Evolutionary conservation across 2,797 vertebrate genomes (phyloP).

Genomic region (Okamejei kenojei): DNA sequence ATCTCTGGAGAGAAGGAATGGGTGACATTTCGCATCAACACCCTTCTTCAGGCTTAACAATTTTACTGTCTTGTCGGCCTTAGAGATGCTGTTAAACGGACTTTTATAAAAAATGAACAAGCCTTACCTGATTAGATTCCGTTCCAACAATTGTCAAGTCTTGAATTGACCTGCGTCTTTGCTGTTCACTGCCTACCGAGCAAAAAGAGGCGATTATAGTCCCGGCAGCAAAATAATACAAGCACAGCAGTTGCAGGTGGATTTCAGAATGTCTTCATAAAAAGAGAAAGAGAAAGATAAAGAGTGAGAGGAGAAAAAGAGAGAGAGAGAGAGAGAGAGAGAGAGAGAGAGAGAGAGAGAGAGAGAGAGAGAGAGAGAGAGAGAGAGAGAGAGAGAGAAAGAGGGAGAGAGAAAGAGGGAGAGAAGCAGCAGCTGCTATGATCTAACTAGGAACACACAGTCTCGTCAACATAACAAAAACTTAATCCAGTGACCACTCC

Average conservation of each 20-base stretch:
- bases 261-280: constrained; percentile 57
- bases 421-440: constrained; percentile 61
- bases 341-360: background rate
- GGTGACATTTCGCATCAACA: too few species aligned
- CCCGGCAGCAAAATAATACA: constrained; percentile 48
- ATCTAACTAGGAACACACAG: constrained; percentile 64
- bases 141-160: constrained; percentile 79
- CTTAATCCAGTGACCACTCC: constrained; percentile 59
- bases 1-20: too few species aligned
- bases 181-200: constrained; percentile 76
- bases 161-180: constrained; percentile 91
- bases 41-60: background rate
- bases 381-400: background rate
- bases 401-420: constrained; percentile 41
- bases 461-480: constrained; percentile 53
- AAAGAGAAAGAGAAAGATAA: background rate
- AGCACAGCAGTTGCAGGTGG: constrained; percentile 50
- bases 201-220: constrained; percentile 50
- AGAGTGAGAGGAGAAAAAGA: constrained; percentile 12
- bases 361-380: constrained; percentile 21
- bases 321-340: constrained; percentile 39
- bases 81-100: background rate
- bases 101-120: constrained; percentile 37
- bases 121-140: constrained; percentile 84
- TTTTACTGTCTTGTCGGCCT: background rate